These are phyloP conservation scores for Diabrotica balteata DNA, from an alignment of 2,888 invertebrate species.

Conservation along the genomic window DNA sequence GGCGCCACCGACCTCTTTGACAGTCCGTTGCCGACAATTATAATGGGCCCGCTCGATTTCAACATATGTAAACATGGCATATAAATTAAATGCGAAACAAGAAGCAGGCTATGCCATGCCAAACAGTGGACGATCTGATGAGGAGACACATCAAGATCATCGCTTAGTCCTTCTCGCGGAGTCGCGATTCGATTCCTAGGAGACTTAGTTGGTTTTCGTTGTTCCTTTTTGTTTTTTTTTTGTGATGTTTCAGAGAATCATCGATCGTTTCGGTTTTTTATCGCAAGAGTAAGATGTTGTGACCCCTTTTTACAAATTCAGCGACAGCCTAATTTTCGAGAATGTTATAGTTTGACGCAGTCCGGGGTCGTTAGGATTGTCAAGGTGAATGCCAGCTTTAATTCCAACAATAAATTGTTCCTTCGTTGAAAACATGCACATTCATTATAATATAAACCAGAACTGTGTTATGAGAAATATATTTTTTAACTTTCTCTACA, in stretches of 20 bases:
- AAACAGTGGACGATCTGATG: conserved; percentile 37
- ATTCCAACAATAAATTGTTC: neutral
- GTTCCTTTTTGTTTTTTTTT: conserved; percentile 13
- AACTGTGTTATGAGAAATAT: no score
- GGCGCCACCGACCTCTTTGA: conserved; percentile 55
- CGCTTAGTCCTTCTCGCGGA: conserved; percentile 10
- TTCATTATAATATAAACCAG: no score
- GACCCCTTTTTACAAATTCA: conserved; percentile 11
- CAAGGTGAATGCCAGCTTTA: conserved; percentile 6
- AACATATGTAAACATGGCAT: conserved; percentile 59
- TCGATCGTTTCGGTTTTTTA: conserved; percentile 27
- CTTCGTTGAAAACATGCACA: neutral
- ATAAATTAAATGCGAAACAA: conserved; percentile 54
- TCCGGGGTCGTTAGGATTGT: neutral
- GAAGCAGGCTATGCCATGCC: conserved; percentile 29
- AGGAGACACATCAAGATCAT: conserved; percentile 45
- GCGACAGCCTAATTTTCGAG: conserved; percentile 28
- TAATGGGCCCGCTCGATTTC: conserved; percentile 55
- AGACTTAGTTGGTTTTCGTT: conserved; percentile 20
- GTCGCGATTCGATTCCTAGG: conserved; percentile 26
- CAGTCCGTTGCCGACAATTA: conserved; percentile 54
- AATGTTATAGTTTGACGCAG: conserved; percentile 15
- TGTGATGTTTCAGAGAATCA: conserved; percentile 26
- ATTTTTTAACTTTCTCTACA: no score
- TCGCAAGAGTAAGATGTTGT: conserved; percentile 32